Conservation (phyloP, 1,140 invertebrate species). For the Drosophila sucinea region DNA sequence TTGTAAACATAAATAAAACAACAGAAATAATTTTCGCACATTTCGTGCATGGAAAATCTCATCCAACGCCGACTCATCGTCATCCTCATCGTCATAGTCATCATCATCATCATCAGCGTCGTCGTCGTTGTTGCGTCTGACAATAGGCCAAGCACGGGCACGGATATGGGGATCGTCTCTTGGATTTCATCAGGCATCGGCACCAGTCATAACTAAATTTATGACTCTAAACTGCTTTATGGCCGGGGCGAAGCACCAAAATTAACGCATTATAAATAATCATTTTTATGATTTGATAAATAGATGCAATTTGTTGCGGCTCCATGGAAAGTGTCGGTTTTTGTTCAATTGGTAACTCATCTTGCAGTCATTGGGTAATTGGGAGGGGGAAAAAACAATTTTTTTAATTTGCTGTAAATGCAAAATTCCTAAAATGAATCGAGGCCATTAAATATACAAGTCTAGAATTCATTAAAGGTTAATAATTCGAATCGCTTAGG, state of each 20-base stretch:
- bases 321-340: background rate
- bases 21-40: conserved; percentile 65
- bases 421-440: background rate
- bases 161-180: conserved; percentile 26
- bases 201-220: conserved; percentile 38
- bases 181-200: conserved; percentile 38
- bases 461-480: background rate
- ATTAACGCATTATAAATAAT: conserved; percentile 68
- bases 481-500: background rate
- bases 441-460: background rate
- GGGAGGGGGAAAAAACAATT: background rate
- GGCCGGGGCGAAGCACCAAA: conserved; percentile 41
- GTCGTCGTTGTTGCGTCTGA: conserved; percentile 34
- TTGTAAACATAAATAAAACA: conserved; percentile 75
- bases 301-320: conserved; percentile 42
- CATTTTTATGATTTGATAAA: conserved; percentile 68
- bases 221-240: conserved; percentile 61
- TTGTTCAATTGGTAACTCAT: background rate
- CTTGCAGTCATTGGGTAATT: too few species aligned
- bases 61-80: conserved; percentile 18
- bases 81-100: conserved; percentile 19
- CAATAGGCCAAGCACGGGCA: conserved; percentile 33
- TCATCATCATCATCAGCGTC: background rate
- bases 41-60: conserved; percentile 54
- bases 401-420: background rate